Percentiles rank a stretch among this genome's conserved stretches.
These are phyloP conservation scores for Sparus aurata DNA, from an alignment of 2,797 vertebrate genomes.

Conservation along the genomic window DNA sequence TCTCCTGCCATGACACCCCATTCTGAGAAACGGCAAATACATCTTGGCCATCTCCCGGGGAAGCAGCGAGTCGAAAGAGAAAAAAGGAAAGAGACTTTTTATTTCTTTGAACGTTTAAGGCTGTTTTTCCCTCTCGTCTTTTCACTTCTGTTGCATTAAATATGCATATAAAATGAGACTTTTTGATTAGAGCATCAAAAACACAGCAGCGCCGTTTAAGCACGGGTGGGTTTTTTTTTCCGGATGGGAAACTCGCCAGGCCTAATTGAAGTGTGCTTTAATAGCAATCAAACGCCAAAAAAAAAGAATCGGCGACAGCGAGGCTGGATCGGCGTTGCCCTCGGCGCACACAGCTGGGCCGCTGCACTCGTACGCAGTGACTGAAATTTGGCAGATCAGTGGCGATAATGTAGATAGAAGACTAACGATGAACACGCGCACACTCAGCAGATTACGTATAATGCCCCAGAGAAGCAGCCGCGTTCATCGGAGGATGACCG, in stretches of 20 bases:
- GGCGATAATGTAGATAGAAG: constrained; percentile 22
- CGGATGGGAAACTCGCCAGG: constrained; percentile 43
- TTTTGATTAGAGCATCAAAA: constrained; percentile 75
- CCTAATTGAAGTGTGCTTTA: constrained; percentile 69
- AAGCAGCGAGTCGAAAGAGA: constrained; percentile 24
- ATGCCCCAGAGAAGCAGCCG: constrained; percentile 49
- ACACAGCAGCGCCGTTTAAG: constrained; percentile 54
- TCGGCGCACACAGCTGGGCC: constrained; percentile 42
- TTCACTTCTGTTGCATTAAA: constrained; percentile 72
- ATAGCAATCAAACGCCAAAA: constrained; percentile 69
- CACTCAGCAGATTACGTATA: constrained; percentile 48
- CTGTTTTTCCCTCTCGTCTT: constrained; percentile 26
- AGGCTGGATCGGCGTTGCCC: constrained; percentile 37
- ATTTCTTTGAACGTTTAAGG: constrained; percentile 68
- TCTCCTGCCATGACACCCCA: constrained; percentile 38
- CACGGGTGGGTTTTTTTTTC: constrained; percentile 11
- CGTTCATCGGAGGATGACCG: constrained; percentile 56
- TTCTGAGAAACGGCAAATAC: constrained; percentile 38
- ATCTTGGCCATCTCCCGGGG: constrained; percentile 42
- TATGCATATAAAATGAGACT: constrained; percentile 69
- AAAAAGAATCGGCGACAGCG: constrained; percentile 40
- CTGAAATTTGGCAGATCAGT: constrained; percentile 33
- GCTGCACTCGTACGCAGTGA: background rate
- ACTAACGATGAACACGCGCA: constrained; percentile 42
- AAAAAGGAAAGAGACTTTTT: constrained; percentile 49